A percentile compares a stretch with the other conserved stretches of the same genome.
Evolutionary conservation across 2,113 vertebrate genomes (phyloP).

Genomic region (Phasianus colchicus): DNA sequence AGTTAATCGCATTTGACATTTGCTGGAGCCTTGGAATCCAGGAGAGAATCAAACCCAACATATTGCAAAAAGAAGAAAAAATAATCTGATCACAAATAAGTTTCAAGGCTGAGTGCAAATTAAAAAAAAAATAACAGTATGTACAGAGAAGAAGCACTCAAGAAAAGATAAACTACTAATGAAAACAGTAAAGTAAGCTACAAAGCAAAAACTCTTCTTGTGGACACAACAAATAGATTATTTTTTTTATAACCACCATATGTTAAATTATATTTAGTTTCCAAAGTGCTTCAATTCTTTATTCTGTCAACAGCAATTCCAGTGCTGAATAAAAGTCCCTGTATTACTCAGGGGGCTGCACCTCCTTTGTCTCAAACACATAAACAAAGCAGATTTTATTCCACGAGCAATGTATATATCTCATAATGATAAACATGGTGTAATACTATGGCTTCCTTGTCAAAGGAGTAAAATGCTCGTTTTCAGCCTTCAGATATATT

Average conservation of each 20-base stretch:
- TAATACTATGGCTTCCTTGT: not conserved
- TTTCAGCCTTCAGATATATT: not conserved
- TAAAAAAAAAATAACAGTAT: not conserved
- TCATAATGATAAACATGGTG: not conserved
- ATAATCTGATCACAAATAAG: slow-evolving; percentile 19
- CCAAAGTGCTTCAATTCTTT: slow-evolving; percentile 53
- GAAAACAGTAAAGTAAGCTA: not conserved
- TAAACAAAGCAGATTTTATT: slow-evolving; percentile 25
- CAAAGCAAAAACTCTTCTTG: not conserved
- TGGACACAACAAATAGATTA: slow-evolving; percentile 40
- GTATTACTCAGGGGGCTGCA: slow-evolving; percentile 4
- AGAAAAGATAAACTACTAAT: slow-evolving; percentile 12
- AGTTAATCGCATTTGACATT: slow-evolving; percentile 30
- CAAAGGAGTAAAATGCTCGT: slow-evolving; percentile 1
- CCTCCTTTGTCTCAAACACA: not conserved
- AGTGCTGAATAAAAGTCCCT: slow-evolving; percentile 34
- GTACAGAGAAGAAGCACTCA: not conserved
- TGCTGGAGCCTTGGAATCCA: not conserved
- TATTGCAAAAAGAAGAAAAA: not conserved
- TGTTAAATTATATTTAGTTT: slow-evolving; percentile 50
- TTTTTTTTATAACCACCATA: slow-evolving; percentile 23
- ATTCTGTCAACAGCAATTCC: slow-evolving; percentile 45
- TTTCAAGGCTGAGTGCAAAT: slow-evolving; percentile 15
- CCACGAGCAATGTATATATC: not conserved
- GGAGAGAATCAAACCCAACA: not conserved